phyloP scores from a whole-genome alignment of 1,140 invertebrate genomes.

The Galendromus occidentalis region DNA sequence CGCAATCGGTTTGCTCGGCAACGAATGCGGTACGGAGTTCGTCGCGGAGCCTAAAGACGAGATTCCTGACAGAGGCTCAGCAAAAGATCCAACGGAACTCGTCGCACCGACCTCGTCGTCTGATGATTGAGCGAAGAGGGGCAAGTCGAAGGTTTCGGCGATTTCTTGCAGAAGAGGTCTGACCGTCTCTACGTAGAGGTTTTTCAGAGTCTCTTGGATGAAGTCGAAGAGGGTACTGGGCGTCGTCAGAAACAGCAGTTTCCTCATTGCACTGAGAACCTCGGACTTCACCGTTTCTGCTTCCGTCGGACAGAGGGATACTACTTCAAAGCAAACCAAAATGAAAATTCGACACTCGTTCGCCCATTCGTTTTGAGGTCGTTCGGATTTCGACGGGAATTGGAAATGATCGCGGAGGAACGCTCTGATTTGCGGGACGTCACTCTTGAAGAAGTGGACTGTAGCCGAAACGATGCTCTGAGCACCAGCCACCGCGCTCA shows the following conservation, averaged over 20 bases:
- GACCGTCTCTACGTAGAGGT: background rate
- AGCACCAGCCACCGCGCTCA: background rate
- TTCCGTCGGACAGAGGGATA: background rate
- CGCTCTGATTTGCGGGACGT: background rate
- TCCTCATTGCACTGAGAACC: background rate
- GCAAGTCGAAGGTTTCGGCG: conserved; percentile 1
- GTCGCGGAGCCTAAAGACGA: background rate
- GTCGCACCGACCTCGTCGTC: background rate
- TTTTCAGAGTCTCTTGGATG: background rate
- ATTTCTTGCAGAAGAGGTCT: background rate
- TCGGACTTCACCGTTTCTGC: background rate
- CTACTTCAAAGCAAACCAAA: background rate
- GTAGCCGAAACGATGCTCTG: background rate
- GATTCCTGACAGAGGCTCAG: background rate
- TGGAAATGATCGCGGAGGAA: background rate
- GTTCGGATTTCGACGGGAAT: background rate
- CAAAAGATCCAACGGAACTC: background rate
- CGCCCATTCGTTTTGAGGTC: background rate
- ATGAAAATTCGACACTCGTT: conserved; percentile 1
- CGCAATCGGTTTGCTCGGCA: background rate
- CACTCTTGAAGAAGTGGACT: background rate
- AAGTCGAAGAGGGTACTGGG: background rate
- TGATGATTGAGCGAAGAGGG: background rate
- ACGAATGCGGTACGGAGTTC: background rate
- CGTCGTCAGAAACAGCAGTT: background rate